A percentile compares a stretch with the other conserved stretches of the same genome.
phyloP scores from a whole-genome alignment of 1,140 invertebrate genomes.

The Eriocheir sinensis region DNA sequence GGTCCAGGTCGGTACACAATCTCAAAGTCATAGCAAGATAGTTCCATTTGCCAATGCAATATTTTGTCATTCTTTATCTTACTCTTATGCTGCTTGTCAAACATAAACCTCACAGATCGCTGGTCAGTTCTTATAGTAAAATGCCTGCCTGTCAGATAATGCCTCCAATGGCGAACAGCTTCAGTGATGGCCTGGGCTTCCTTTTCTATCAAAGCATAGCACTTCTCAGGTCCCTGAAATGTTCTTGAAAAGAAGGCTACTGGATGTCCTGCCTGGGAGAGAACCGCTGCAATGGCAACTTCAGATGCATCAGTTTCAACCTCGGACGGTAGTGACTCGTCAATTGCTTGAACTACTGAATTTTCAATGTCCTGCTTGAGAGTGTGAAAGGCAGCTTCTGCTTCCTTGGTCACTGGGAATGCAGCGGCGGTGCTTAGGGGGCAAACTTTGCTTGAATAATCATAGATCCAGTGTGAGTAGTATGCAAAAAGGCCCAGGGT shows the following conservation, averaged over 20 bases:
- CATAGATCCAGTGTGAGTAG: too few species aligned
- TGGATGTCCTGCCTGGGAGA: neutral
- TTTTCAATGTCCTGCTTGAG: neutral
- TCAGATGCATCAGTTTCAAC: neutral
- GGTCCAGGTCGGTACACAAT: neutral
- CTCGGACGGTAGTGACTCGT: neutral
- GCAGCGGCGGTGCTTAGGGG: too few species aligned
- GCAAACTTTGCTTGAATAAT: too few species aligned
- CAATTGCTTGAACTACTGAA: neutral
- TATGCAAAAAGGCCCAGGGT: too few species aligned
- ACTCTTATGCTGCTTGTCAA: slow-evolving; percentile 19
- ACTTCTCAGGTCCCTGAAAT: neutral
- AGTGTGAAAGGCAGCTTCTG: neutral
- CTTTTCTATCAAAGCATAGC: neutral
- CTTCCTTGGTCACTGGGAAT: neutral
- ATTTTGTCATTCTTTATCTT: slow-evolving; percentile 60
- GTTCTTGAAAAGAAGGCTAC: neutral
- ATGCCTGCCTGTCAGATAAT: slow-evolving; percentile 28
- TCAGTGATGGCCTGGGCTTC: slow-evolving; percentile 45
- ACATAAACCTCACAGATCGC: slow-evolving; percentile 44
- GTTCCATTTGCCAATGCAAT: neutral
- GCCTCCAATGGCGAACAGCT: neutral
- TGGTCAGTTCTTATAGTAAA: slow-evolving; percentile 49
- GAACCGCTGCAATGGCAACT: neutral
- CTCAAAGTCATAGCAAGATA: slow-evolving; percentile 36